Evolutionary conservation across 2,113 vertebrate genomes (phyloP), one percentile per base, ranked within the genome.

Genomic region (Sprattus sprattus): DNA sequence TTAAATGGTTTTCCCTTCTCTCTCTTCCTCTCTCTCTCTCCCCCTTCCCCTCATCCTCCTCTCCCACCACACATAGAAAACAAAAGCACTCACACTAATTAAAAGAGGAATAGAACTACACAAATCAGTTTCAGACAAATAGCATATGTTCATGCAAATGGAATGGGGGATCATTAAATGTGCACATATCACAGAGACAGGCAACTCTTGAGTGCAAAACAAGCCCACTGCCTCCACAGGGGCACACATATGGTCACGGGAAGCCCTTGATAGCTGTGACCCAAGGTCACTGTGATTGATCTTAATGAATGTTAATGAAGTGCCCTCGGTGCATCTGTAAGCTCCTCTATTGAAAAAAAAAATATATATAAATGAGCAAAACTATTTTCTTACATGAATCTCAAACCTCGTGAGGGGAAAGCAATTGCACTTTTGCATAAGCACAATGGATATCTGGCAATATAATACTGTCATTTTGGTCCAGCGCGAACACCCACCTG

Each of bases 71-170:
- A 67, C 64, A 11, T n/a, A 67, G 85, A 90, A 90, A 28, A 28
- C 57, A 84, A 89, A 85, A 71, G 54, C 82, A 82, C 86, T 87
- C 46, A 85, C 86, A 92, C 91, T 94, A 94, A 95, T 95, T 94
- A 94, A 93, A 92, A 93, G 92, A 91, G 90, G 93, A 92, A 91
- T 90, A 93, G 92, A 91, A 93, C 92, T 88, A 88, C 90, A 91
- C 88, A 93, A 94, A 94, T 93, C 89, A 91, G 92, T 94, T 84
- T 87, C 91, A 93, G 92, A 93, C 90, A 91, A 91, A 93, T 91
- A 87, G 84, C 94, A 95, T 93, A 94, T 95, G 92, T 92, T 93
- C 91, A 94, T 94, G 92, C 92, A 93, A 95, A 95, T 94, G 91
- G 90, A 89, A 94, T 92, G 92, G 90, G 92, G 88, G 90, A 89